Evolutionary conservation across 2,113 vertebrate species (phyloP).

Genomic region (Heptranchias perlo): DNA sequence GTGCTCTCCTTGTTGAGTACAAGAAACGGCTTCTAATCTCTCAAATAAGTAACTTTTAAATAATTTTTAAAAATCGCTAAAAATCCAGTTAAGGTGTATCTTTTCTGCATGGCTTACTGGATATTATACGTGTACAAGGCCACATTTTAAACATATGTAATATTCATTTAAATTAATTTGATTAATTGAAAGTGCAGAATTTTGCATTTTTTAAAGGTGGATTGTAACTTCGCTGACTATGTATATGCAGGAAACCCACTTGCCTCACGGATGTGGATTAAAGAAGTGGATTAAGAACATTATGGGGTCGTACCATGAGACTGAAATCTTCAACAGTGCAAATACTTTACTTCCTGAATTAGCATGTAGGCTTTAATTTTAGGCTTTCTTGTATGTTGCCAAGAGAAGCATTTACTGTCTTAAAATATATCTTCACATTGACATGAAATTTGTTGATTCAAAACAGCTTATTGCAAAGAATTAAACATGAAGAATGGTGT

Average conservation of each 20-base stretch:
- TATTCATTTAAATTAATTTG: background rate
- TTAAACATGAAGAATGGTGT: background rate
- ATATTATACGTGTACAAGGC: no score
- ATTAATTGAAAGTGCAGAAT: background rate
- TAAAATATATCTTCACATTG: background rate
- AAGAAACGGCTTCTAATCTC: no score
- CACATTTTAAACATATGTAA: no score
- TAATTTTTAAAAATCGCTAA: no score
- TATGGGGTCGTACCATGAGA: background rate
- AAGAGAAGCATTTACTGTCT: background rate
- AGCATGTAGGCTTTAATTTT: background rate
- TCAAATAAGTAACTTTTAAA: no score
- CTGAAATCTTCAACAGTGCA: background rate
- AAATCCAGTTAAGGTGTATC: no score
- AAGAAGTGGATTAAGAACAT: background rate
- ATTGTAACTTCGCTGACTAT: background rate
- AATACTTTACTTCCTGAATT: background rate
- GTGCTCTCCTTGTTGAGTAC: no score
- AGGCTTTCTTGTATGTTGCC: background rate
- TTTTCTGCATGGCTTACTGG: no score
- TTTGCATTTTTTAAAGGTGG: background rate
- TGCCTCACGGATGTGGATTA: background rate
- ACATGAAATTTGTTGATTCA: background rate
- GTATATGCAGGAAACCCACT: background rate
- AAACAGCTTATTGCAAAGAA: background rate